Base-by-base conservation (phyloP, 2,797 vertebrate genomes). In the Macropodus opercularis region DNA sequence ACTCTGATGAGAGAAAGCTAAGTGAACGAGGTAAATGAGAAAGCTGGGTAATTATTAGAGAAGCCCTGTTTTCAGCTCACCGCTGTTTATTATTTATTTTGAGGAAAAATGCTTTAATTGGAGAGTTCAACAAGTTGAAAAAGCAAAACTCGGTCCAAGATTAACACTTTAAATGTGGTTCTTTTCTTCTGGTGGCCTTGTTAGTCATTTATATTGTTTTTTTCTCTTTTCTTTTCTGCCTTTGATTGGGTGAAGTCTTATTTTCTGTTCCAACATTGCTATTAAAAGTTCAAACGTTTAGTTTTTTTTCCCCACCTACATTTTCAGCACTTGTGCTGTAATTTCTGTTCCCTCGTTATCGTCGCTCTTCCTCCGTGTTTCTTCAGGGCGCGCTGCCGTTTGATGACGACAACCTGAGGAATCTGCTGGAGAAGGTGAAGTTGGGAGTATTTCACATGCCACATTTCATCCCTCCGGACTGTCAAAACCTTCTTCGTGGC, bases 401-500 rank as follows among this genome's bases (percentile, higher is more conserved):
- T 9, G 97, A 99, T 35, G 97, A 99, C 0, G 97, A 99, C 91
- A 99, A 99, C 92, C 88, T 98, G 90, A 92, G 97, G 91, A 98
- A 98, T 62, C 92, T 98, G 71, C 85, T 99, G 89, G 97, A 99
- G 91, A 99, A 99, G 85, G 97, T 99, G 89, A 99, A 99, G 87
- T 87, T 98, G 64, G 97, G 97, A 42, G 96, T 98, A 70, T 99
- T 99, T 92, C 97, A 99, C 92, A 99, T 99, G 97, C 97, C 97
- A 15, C 97, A 99, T 91, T 99, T 99, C 80, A 99, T 99, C 85
- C 98, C 98, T 13, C 97, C 97, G 0, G 98, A 99, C 87, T 99
- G 98, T 91, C 98, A 98, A 91, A 97, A 97, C 89, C 95, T 99
- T 50, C 92, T 99, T 58, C 94, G 96, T 8, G 97, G 98, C 77